phyloP scores from a whole-genome alignment of 2,888 invertebrate genomes.

The Ennomos quercinarius region DNA sequence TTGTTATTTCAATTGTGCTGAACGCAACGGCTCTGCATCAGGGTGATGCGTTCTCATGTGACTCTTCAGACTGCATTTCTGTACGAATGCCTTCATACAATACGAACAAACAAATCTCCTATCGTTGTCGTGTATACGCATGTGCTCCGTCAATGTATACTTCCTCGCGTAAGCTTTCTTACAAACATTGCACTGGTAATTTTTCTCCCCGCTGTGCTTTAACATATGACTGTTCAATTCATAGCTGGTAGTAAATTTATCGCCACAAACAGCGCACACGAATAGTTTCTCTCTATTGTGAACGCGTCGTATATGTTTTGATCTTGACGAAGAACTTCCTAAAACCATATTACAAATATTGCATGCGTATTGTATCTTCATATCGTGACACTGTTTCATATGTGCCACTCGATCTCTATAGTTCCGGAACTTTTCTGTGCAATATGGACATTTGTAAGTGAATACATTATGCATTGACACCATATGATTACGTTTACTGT shows the following conservation, averaged over 20 bases:
- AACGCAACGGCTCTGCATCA: too few species aligned
- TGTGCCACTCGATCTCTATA: constrained; percentile 63
- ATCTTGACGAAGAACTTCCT: constrained; percentile 64
- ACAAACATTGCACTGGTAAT: constrained; percentile 64
- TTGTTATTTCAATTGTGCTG: too few species aligned
- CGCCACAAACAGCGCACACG: constrained; percentile 15
- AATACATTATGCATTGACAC: constrained; percentile 2
- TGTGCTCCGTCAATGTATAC: constrained; percentile 51
- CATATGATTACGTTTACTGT: constrained; percentile 7
- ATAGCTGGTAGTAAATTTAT: constrained; percentile 1
- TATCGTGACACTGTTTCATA: constrained; percentile 61
- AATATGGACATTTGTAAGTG: constrained; percentile 58
- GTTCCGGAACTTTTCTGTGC: constrained; percentile 62
- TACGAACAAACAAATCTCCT: constrained; percentile 46
- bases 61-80: constrained; percentile 54
- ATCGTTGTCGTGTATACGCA: constrained; percentile 55
- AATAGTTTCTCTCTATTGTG: constrained; percentile 10
- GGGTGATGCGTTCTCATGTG: constrained; percentile 45
- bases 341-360: constrained; percentile 70
- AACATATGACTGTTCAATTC: constrained; percentile 45
- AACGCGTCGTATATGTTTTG: constrained; percentile 67
- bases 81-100: constrained; percentile 56
- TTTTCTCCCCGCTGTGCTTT: constrained; percentile 62
- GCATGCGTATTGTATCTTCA: constrained; percentile 68
- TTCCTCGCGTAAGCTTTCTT: constrained; percentile 53